Evolutionary conservation across 2,888 invertebrate species (phyloP).

Genomic region (Antitype chi): DNA sequence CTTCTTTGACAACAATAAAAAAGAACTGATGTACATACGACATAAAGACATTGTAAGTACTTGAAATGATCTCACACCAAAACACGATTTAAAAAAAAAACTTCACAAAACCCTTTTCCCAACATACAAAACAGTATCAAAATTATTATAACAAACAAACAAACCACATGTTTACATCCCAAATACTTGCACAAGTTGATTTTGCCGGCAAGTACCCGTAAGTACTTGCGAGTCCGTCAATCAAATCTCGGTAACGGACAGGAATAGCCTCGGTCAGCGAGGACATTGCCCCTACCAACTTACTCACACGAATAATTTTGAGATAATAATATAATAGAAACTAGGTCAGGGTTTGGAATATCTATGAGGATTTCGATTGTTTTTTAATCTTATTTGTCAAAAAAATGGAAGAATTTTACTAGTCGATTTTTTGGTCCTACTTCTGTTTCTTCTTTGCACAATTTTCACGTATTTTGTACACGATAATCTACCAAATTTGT

Average conservation of each 20-base stretch:
- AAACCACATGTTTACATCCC: conserved; percentile 41
- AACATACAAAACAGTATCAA: not conserved
- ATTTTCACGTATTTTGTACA: too few relatives aligned
- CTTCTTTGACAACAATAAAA: not conserved
- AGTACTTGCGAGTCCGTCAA: conserved; percentile 60
- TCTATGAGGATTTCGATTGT: too few relatives aligned
- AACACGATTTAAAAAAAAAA: too few relatives aligned
- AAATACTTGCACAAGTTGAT: conserved; percentile 41
- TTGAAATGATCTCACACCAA: not conserved
- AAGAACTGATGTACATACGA: not conserved
- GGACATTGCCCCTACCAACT: conserved; percentile 56
- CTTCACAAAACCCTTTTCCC: not conserved
- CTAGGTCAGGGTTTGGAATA: not conserved
- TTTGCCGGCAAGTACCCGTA: conserved; percentile 16
- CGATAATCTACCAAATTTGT: too few relatives aligned
- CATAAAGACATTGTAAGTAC: not conserved
- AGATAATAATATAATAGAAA: not conserved
- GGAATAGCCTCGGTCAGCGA: conserved; percentile 65
- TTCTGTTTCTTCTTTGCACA: too few relatives aligned
- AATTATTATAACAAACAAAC: conserved; percentile 11
- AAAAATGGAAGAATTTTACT: too few relatives aligned
- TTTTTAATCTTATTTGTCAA: too few relatives aligned
- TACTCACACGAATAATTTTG: not conserved
- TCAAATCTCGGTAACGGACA: conserved; percentile 64
- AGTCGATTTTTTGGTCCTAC: too few relatives aligned